Conservation (phyloP, 2,888 invertebrate species). For the Scaptomyza tumidula region DNA sequence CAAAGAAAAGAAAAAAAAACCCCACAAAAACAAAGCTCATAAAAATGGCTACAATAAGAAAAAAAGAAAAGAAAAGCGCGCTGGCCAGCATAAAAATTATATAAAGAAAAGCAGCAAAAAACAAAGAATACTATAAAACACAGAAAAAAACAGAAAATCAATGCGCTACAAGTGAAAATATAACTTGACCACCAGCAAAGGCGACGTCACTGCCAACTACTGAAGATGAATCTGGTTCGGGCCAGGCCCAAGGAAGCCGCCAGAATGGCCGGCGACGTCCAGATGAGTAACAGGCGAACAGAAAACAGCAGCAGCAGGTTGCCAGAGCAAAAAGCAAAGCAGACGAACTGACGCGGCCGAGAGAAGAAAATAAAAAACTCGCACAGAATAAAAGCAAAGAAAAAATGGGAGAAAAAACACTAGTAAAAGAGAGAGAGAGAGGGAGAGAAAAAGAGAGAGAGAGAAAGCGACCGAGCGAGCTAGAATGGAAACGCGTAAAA, state of each 20-base stretch:
- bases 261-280: conserved; percentile 71
- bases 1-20: conserved; percentile 29
- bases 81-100: conserved; percentile 35
- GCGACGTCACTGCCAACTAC: background rate
- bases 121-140: conserved; percentile 37
- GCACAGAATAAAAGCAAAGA: conserved; percentile 29
- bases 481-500: conserved; percentile 67
- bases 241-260: conserved; percentile 17
- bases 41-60: conserved; percentile 22
- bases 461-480: conserved; percentile 54
- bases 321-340: conserved; percentile 13
- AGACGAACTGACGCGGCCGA: conserved; percentile 25
- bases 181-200: conserved; percentile 66
- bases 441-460: conserved; percentile 55
- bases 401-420: conserved; percentile 25
- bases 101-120: conserved; percentile 29
- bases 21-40: conserved; percentile 53
- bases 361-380: conserved; percentile 42
- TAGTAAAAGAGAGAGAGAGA: conserved; percentile 38
- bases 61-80: conserved; percentile 37
- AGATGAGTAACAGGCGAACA: conserved; percentile 73
- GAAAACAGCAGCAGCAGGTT: conserved; percentile 59
- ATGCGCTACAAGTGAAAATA: conserved; percentile 77
- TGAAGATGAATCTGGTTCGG: background rate
- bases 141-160: conserved; percentile 57